Conservation (phyloP, 2,888 invertebrate genomes). For the Pocota personata region DNA sequence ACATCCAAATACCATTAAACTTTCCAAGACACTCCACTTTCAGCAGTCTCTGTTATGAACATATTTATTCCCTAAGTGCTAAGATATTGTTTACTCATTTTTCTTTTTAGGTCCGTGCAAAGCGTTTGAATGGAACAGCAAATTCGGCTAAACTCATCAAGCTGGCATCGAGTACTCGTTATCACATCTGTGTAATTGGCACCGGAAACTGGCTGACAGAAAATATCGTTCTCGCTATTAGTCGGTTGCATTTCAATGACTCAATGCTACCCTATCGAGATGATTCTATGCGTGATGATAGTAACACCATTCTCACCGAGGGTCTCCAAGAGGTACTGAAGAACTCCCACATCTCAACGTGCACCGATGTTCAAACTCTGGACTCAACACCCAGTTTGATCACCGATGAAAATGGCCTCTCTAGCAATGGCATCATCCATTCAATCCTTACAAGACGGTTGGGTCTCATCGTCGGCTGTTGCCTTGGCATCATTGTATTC, state of each 20-base stretch:
- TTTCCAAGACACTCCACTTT: too few relatives aligned
- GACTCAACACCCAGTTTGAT: conserved; percentile 87
- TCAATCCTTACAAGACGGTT: conserved; percentile 91
- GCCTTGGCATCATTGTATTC: conserved; percentile 93
- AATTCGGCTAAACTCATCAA: conserved; percentile 90
- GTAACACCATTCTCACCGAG: conserved; percentile 86
- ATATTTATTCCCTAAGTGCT: too few relatives aligned
- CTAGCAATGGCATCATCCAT: conserved; percentile 88
- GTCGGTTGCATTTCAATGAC: conserved; percentile 81
- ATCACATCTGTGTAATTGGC: conserved; percentile 94
- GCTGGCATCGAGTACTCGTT: conserved; percentile 90
- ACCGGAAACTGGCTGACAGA: conserved; percentile 88
- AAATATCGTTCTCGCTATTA: conserved; percentile 80
- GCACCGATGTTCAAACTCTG: conserved; percentile 90
- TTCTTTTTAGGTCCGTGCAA: conserved; percentile 88
- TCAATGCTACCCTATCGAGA: conserved; percentile 71
- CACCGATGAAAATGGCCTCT: conserved; percentile 84
- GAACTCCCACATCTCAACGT: conserved; percentile 90
- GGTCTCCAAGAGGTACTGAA: conserved; percentile 85
- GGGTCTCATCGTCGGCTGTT: conserved; percentile 93
- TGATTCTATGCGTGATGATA: conserved; percentile 46
- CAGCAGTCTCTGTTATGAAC: too few relatives aligned
- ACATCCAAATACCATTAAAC: too few relatives aligned
- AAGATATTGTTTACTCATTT: not conserved
- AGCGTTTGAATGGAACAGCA: conserved; percentile 88